Evolutionary conservation across 92 coral and sea anemone genomes (phyloP).

Genomic region (Bergia sp.): DNA sequence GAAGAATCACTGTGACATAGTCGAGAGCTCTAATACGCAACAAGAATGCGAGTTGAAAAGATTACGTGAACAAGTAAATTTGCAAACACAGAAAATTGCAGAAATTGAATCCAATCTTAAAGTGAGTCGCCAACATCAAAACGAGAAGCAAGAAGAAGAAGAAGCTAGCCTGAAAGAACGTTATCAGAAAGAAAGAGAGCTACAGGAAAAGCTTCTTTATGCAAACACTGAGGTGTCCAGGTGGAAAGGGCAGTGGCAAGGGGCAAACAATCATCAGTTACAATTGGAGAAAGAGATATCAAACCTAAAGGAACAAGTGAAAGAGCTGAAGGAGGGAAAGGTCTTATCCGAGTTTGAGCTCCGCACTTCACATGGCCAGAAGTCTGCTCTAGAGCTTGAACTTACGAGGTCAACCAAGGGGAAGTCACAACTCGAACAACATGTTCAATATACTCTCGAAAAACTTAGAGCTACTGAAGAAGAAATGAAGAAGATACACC

Average conservation of each 20-base stretch:
- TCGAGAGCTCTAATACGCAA: too few species aligned
- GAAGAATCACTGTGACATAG: not conserved
- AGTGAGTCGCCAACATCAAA: too few species aligned
- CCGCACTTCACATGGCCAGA: not conserved
- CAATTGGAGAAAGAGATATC: slow-evolving; percentile 21
- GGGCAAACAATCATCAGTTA: not conserved
- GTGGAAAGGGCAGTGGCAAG: slow-evolving; percentile 37
- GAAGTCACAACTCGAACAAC: slow-evolving; percentile 23
- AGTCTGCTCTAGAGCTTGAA: slow-evolving; percentile 4
- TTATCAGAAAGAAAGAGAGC: not conserved
- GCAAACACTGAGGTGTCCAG: slow-evolving; percentile 21
- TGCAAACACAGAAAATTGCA: too few species aligned
- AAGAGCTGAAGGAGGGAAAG: not conserved
- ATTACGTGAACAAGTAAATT: too few species aligned
- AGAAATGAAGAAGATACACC: slow-evolving; percentile 26
- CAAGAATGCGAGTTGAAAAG: too few species aligned
- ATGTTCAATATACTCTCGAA: slow-evolving; percentile 23
- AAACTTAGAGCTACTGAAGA: slow-evolving; percentile 23
- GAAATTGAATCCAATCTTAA: too few species aligned
- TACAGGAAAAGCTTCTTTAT: not conserved
- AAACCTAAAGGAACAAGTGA: not conserved
- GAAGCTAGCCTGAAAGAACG: not conserved
- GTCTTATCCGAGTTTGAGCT: not conserved
- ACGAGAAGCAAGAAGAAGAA: not conserved
- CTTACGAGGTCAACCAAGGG: slow-evolving; percentile 1